Conservation (phyloP, 1,140 invertebrate genomes). For the Drosophila parabipectinata region DNA sequence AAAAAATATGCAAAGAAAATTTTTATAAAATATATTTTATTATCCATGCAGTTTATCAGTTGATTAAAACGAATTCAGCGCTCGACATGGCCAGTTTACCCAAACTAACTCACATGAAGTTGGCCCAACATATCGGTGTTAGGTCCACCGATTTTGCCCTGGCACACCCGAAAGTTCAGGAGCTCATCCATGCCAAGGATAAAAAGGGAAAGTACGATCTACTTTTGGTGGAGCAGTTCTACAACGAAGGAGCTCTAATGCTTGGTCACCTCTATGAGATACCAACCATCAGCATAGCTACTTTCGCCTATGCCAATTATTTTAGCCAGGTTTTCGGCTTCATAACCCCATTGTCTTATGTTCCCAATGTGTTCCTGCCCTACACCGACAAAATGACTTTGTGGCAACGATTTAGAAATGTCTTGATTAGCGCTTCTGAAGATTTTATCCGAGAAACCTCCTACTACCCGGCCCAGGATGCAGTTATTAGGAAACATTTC, state of each 20-base stretch:
- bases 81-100: slow-evolving; percentile 51
- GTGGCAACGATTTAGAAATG: slow-evolving; percentile 75
- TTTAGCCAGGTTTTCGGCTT: slow-evolving; percentile 74
- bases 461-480: slow-evolving; percentile 71
- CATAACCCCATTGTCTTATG: slow-evolving; percentile 71
- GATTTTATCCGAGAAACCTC: slow-evolving; percentile 40
- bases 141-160: slow-evolving; percentile 70
- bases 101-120: slow-evolving; percentile 10
- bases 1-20: background rate
- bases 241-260: slow-evolving; percentile 79
- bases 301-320: slow-evolving; percentile 76
- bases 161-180: slow-evolving; percentile 73
- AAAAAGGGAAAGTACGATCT: slow-evolving; percentile 82
- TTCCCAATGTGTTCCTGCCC: slow-evolving; percentile 62
- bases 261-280: slow-evolving; percentile 82
- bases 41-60: slow-evolving; percentile 10
- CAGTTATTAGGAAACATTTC: slow-evolving; percentile 65
- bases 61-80: slow-evolving; percentile 16
- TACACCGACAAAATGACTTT: slow-evolving; percentile 77
- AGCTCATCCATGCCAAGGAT: slow-evolving; percentile 73
- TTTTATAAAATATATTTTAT: background rate
- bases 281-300: slow-evolving; percentile 68
- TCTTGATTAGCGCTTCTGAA: slow-evolving; percentile 33
- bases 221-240: slow-evolving; percentile 80
- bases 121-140: slow-evolving; percentile 44